Evolutionary conservation across 2,113 vertebrate genomes (phyloP), one percentile per base, ranked within the genome.

Genomic region (Crotophaga sulcirostris): DNA sequence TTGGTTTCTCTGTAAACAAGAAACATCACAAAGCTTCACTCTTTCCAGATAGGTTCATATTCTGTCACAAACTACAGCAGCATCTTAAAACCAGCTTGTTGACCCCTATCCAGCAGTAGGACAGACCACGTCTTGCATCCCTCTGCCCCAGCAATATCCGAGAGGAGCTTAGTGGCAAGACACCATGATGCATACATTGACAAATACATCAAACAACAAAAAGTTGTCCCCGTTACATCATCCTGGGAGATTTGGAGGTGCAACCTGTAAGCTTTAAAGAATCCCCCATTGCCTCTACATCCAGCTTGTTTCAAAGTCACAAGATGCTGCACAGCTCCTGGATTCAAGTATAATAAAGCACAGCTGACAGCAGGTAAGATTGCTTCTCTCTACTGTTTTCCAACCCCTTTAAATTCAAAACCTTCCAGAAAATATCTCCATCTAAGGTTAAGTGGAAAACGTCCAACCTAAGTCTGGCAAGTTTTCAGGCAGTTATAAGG

Each of bases 81-180:
- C 51, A 82, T 10, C 63, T 34, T 38, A 62, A 52, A 70, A 16
- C 10, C 40, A n/a, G 9, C 12, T 49, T 45, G 36, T 28, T 59
- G 34, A 34, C 33, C 69, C 26, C n/a, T 18, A 47, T 14, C 11
- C 19, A 60, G 26, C 45, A 76, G 69, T 4, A 67, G 31, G 40
- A 33, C 10, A 10, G 0, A 45, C 10, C 7, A 21, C 2, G 6
- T 47, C 14, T 79, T 26, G 2, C 4, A 10, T 33, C 8, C 34
- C 40, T 40, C 45, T 16, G 16, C 5, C 28, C 24, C 20, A 38
- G 59, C 12, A 73, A 56, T 49, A 33, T 17, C 68, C 54, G 38
- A 60, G 21, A 42, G 7, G 26, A 62, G 5, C 31, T n/a, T 21
- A 55, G 19, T 29, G 23, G 18, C 23, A 29, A 58, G 20, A 31